Evolutionary conservation across 2,797 vertebrate genomes (phyloP), one percentile per base, ranked within the genome.

Genomic region (Cirrhinus mrigala): DNA sequence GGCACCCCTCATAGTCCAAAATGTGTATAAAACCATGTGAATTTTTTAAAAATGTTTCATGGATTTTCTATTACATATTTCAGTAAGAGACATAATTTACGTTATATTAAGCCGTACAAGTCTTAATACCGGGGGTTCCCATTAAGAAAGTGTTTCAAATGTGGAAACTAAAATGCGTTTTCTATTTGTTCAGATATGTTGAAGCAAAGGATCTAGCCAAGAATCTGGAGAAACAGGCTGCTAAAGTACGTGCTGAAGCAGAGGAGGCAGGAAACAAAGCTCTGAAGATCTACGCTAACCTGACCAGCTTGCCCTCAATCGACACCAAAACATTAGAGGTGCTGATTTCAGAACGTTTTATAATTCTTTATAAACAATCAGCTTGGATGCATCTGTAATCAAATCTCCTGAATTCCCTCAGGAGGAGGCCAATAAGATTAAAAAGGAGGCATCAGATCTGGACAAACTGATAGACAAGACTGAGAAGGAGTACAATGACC

Each of bases 401-500:
- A 66, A 4, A 12, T 29, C 29, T 58, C 33, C 12, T 12, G 18
- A 66, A 86, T 22, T 37, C 44, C 58, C 88, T 80, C 75, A 99
- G 98, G 97, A 96, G 9, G 97, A 98, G 74, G 97, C 98, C 66
- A 94, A 87, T 83, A 97, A 97, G 90, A 99, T 99, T 89, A 97
- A 97, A 94, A 98, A 97, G 86, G 97, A 99, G 91, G 97, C 97
- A 0, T 94, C 96, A 0, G 97, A 98, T 22, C 92, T 99, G 44
- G 98, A 97, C 91, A 96, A 93, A 66, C 94, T 98, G 69, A 96
- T 99, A 60, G 97, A 98, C 84, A 96, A 96, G 91, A 99, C 97
- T 1, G 92, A 98, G 85, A 96, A 96, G 87, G 97, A 98, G 84
- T 99, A 99, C 37, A 96, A 97, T 3, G 97, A 97, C 79, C 95